Conservation (phyloP, 2,888 invertebrate genomes). For the Microplitis deprimator region DNA sequence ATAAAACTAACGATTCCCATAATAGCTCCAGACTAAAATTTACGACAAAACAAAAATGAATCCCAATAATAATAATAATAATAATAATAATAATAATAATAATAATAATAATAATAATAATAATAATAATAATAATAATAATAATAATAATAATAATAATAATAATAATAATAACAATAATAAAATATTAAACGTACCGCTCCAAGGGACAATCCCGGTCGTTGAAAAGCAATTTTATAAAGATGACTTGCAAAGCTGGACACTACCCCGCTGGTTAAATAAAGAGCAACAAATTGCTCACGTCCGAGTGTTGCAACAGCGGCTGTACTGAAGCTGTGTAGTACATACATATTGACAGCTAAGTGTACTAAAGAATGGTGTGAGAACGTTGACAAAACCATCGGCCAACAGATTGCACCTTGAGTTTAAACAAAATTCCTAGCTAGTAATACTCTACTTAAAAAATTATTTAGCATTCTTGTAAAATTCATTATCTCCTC, state of each 20-base stretch:
- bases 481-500: background rate
- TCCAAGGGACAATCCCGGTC: conserved; percentile 88
- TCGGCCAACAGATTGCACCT: conserved; percentile 86
- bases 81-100: too few relatives aligned
- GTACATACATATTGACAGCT: conserved; percentile 95
- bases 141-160: conserved; percentile 25
- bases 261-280: conserved; percentile 89
- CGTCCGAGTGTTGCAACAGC: conserved; percentile 85
- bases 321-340: conserved; percentile 84
- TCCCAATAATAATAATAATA: conserved; percentile 20
- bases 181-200: conserved; percentile 80
- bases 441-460: conserved; percentile 23
- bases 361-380: conserved; percentile 91
- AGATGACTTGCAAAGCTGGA: conserved; percentile 89
- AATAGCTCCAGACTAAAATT: conserved; percentile 92
- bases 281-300: conserved; percentile 93
- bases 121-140: conserved; percentile 27
- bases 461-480: conserved; percentile 12
- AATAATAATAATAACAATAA: conserved; percentile 18
- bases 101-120: conserved; percentile 10
- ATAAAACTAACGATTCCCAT: conserved; percentile 91
- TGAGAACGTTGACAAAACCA: conserved; percentile 95
- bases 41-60: conserved; percentile 43
- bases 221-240: conserved; percentile 81
- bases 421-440: conserved; percentile 59